Evolutionary conservation across 2,113 vertebrate genomes (phyloP).

Genomic region (Mellivora capensis): DNA sequence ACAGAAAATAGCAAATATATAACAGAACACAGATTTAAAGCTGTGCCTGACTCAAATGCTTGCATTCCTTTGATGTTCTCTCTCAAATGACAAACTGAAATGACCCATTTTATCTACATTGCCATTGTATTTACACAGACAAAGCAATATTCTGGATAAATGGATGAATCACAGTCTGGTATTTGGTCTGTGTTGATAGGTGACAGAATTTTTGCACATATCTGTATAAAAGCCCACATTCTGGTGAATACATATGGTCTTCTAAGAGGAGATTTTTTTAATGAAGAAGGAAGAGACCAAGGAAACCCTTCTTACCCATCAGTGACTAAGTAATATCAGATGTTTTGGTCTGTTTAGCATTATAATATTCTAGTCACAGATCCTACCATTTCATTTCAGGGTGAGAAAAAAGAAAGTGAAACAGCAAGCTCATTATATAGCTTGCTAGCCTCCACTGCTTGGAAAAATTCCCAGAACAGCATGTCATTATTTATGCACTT

Average conservation of each 20-base stretch:
- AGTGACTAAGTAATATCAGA: conserved; percentile 2
- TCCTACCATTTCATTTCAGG: neutral
- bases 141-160: neutral
- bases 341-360: neutral
- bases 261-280: neutral
- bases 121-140: neutral
- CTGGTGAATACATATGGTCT: neutral
- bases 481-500: neutral
- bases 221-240: neutral
- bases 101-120: neutral
- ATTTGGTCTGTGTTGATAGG: neutral
- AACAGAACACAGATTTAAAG: neutral
- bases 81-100: neutral
- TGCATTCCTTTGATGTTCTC: neutral
- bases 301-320: neutral
- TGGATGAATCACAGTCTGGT: neutral
- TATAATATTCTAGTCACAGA: neutral
- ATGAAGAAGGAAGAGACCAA: neutral
- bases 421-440: neutral
- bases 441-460: neutral
- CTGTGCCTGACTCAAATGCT: neutral
- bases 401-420: neutral
- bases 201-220: neutral
- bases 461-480: conserved; percentile 32
- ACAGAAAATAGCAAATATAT: neutral